Evolutionary conservation across 2,888 invertebrate species (phyloP).

Genomic region (Lamproptera curius): DNA sequence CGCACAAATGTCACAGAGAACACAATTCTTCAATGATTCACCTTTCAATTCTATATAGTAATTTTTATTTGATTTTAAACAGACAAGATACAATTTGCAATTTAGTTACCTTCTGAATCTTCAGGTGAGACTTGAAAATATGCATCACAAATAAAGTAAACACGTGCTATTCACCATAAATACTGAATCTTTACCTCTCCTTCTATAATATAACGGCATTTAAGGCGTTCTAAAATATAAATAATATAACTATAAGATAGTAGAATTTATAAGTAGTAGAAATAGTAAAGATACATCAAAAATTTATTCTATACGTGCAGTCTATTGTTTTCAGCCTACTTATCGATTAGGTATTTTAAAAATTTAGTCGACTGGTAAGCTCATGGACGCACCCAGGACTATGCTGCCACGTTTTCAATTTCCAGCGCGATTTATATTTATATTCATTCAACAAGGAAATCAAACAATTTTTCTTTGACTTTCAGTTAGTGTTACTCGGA

Average conservation of each 20-base stretch:
- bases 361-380: neutral
- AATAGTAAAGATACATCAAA: conserved; percentile 45
- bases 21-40: neutral
- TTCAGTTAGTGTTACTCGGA: neutral
- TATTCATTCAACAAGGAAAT: too few species aligned
- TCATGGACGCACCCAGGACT: conserved; percentile 4
- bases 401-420: neutral
- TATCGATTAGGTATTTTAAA: conserved; percentile 14
- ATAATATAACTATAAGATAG: conserved; percentile 10
- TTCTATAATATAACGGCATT: neutral
- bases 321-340: conserved; percentile 26
- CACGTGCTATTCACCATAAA: neutral
- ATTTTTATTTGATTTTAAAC: too few species aligned
- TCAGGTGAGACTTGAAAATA: too few species aligned
- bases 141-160: neutral
- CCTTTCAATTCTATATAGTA: too few species aligned
- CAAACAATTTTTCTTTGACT: too few species aligned
- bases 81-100: too few species aligned
- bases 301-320: conserved; percentile 41
- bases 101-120: too few species aligned
- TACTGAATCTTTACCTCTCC: neutral
- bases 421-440: too few species aligned
- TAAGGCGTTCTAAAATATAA: conserved; percentile 1
- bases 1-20: neutral
- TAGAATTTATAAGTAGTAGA: conserved; percentile 28